These are phyloP conservation scores for Drosophila leontia DNA, from an alignment of 1,140 invertebrate species.

Conservation along the genomic window DNA sequence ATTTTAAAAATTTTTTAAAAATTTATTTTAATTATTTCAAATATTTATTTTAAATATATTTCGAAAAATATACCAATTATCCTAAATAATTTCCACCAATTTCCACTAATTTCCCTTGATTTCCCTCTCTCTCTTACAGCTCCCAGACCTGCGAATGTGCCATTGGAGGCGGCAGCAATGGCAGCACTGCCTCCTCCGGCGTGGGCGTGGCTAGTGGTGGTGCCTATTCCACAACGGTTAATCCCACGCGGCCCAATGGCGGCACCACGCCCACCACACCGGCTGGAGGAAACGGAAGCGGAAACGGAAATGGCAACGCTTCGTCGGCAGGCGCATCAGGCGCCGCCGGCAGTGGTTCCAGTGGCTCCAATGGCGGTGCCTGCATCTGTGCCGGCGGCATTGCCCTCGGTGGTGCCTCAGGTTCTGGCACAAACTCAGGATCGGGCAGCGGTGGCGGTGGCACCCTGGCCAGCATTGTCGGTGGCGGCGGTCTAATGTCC, in stretches of 20 bases:
- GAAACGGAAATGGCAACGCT: slow-evolving; percentile 61
- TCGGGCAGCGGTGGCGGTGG: slow-evolving; percentile 33
- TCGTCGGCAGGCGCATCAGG: slow-evolving; percentile 23
- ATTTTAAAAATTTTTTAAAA: too few species aligned
- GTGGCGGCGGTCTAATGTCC: slow-evolving; percentile 80
- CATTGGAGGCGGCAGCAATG: slow-evolving; percentile 86
- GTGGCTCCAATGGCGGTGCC: slow-evolving; percentile 31
- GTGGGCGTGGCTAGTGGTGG: slow-evolving; percentile 52
- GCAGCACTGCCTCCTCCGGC: slow-evolving; percentile 76
- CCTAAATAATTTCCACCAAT: too few species aligned
- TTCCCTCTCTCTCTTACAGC: slow-evolving; percentile 23
- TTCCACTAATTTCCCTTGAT: slow-evolving; percentile 27
- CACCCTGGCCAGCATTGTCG: slow-evolving; percentile 73
- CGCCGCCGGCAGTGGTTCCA: background rate
- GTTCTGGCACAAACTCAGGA: slow-evolving; percentile 34
- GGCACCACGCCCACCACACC: slow-evolving; percentile 82
- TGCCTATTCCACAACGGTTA: slow-evolving; percentile 82
- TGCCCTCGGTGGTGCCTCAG: slow-evolving; percentile 30
- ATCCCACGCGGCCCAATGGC: slow-evolving; percentile 82
- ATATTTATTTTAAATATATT: too few species aligned
- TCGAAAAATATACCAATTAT: background rate
- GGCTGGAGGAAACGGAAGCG: slow-evolving; percentile 73
- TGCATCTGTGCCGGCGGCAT: slow-evolving; percentile 61
- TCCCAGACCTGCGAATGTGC: slow-evolving; percentile 85
- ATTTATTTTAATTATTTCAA: too few species aligned